These are phyloP conservation scores for Anthoscopus minutus DNA, from an alignment of 2,113 vertebrate species.

Conservation along the genomic window DNA sequence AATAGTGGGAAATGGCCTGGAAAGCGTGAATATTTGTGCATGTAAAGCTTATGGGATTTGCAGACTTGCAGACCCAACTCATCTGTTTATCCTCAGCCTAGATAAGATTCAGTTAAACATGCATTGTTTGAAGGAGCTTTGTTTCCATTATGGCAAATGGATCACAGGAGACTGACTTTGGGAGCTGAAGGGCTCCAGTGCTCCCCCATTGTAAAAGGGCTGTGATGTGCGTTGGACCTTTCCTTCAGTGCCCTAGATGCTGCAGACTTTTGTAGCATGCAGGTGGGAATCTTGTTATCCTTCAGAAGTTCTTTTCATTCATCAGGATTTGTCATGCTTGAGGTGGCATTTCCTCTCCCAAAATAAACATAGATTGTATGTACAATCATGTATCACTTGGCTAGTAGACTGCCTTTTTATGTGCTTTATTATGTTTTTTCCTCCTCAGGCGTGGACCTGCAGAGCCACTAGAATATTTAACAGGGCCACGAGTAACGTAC, in stretches of 20 bases:
- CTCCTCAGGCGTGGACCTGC: slow-evolving; percentile 78
- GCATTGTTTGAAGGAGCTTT: slow-evolving; percentile 43
- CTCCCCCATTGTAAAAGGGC: slow-evolving; percentile 38
- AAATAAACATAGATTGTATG: background rate
- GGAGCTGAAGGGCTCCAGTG: slow-evolving; percentile 31
- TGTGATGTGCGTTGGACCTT: slow-evolving; percentile 5
- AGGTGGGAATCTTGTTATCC: slow-evolving; percentile 44
- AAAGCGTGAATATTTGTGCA: slow-evolving; percentile 33
- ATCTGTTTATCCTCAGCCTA: slow-evolving; percentile 67
- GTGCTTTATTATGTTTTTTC: slow-evolving; percentile 38
- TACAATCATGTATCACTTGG: background rate
- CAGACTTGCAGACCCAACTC: slow-evolving; percentile 61
- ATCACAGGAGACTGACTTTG: slow-evolving; percentile 29
- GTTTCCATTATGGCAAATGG: slow-evolving; percentile 55
- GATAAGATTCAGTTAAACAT: slow-evolving; percentile 62
- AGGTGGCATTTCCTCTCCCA: slow-evolving; percentile 27
- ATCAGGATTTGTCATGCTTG: slow-evolving; percentile 1
- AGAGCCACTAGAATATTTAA: slow-evolving; percentile 81
- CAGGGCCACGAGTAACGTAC: slow-evolving; percentile 76
- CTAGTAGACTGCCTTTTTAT: slow-evolving; percentile 15
- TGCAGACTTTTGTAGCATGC: background rate
- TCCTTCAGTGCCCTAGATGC: background rate
- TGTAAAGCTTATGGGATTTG: slow-evolving; percentile 60
- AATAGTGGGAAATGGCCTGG: slow-evolving; percentile 25
- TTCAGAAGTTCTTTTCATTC: slow-evolving; percentile 46